Conservation (phyloP, 2,797 vertebrate species). For the Falco novaeseelandiae region DNA sequence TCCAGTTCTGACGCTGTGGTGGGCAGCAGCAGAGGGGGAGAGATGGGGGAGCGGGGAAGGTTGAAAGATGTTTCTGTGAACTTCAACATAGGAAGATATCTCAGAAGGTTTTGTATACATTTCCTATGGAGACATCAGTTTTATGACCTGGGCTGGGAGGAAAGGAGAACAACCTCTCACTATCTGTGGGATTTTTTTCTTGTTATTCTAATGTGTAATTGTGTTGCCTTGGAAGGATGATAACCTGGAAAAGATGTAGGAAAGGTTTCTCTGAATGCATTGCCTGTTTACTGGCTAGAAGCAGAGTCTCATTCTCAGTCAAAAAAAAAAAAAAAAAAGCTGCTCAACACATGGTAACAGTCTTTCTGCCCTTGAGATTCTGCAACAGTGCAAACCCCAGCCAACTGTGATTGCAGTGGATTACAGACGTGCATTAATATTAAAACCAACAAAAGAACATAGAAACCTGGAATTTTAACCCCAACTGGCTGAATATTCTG, state of each 20-base stretch:
- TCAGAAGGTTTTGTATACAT: background rate
- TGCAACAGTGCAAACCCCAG: background rate
- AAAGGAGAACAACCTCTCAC: background rate
- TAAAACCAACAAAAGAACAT: background rate
- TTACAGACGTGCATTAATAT: background rate
- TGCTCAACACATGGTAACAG: background rate
- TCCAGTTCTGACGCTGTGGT: accelerated
- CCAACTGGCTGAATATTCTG: background rate
- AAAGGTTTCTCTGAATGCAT: background rate
- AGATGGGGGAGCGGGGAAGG: background rate
- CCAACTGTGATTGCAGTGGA: background rate
- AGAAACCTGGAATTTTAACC: background rate
- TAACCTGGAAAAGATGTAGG: background rate
- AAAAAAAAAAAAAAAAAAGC: background rate
- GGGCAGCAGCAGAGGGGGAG: background rate
- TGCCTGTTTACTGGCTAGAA: background rate
- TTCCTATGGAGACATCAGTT: background rate
- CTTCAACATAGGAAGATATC: background rate
- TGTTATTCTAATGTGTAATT: background rate
- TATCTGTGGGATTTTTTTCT: background rate
- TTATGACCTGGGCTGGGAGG: background rate
- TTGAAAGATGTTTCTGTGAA: background rate
- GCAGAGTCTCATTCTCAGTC: background rate
- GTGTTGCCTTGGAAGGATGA: background rate
- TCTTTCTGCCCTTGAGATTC: background rate